Evolutionary conservation across 2,113 vertebrate species (phyloP), one percentile per base, ranked within the genome.

Genomic region (Gadus macrocephalus): DNA sequence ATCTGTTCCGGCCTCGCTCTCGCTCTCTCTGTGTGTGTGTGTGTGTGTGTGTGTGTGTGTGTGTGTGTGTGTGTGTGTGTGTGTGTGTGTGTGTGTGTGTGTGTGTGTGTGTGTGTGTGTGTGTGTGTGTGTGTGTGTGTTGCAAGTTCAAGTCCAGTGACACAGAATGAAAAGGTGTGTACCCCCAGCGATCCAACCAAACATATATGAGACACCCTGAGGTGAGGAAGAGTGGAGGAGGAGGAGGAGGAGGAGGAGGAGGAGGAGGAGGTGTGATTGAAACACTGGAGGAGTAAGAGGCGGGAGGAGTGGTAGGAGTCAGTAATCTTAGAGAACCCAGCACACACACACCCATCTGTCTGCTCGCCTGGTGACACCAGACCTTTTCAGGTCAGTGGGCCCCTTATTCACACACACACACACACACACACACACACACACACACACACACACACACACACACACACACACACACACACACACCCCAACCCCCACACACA

Each of bases 331-430:
- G 72, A 80, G 80, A 84, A 88, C 89, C 81, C 49, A 38, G 80
- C 35, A 55, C 59, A 77, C 28, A 79, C 71, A 72, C 66, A 63
- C 76, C 71, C 76, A 92, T 91, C 91, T 92, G 91, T 90, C 85
- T 72, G 70, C 72, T 81, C 62, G 84, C 78, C 84, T 77, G 82
- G 79, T 79, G 81, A 83, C 78, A 83, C 79, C 64, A 53, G 77
- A 85, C 74, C 86, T 81, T 85, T 78, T 77, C 53, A 53, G 85
- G 78, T 89, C 85, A 86, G 63, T 22, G 67, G 55, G 81, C 71
- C 61, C 76, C 77, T 76, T 67, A 65, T 74, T 71, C 71, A 65
- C 22, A 58, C 64, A 66, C 60, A 25, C 58, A 20, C 75, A 35
- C 35, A 71, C 64, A 72, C 64, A 49, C 61, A 31, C 67, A 71